Conservation (phyloP, 2,888 invertebrate genomes). For the Galeopsomyia nigrocyanea region DNA sequence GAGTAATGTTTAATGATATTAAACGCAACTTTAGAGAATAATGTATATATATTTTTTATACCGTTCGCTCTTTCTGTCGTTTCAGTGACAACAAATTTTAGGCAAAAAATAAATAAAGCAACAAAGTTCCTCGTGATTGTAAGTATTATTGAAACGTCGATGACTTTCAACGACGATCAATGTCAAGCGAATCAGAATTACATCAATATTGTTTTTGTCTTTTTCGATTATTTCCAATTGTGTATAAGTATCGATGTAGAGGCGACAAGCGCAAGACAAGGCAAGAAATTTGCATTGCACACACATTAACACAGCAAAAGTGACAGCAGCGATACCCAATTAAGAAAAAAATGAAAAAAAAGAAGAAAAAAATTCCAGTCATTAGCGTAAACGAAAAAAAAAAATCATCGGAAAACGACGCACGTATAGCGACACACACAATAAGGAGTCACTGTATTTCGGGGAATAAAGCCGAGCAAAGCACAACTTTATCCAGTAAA, state of each 20-base stretch:
- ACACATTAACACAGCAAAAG: slow-evolving; percentile 50
- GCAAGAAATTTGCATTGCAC: slow-evolving; percentile 48
- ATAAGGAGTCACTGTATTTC: slow-evolving; percentile 34
- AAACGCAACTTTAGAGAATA: background rate
- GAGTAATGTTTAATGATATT: too few relatives aligned
- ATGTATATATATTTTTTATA: slow-evolving; percentile 9
- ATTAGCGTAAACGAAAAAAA: too few relatives aligned
- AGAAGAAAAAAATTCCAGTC: too few relatives aligned
- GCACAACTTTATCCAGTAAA: slow-evolving; percentile 54
- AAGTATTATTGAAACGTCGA: too few relatives aligned
- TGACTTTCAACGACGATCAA: slow-evolving; percentile 23
- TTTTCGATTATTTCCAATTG: slow-evolving; percentile 18
- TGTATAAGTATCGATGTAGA: slow-evolving; percentile 24
- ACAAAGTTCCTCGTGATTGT: slow-evolving; percentile 1
- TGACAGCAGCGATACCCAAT: slow-evolving; percentile 48
- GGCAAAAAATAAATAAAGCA: slow-evolving; percentile 3
- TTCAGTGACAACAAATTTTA: background rate
- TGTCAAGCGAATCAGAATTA: background rate
- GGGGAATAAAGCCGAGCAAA: slow-evolving; percentile 42
- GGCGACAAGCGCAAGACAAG: slow-evolving; percentile 29
- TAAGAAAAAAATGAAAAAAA: slow-evolving; percentile 39
- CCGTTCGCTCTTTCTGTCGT: background rate
- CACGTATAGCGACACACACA: slow-evolving; percentile 32
- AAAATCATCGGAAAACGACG: too few relatives aligned
- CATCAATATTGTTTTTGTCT: too few relatives aligned